Evolutionary conservation across 1,140 invertebrate genomes (phyloP).

Genomic region (Mycetomoellerius zeteki): DNA sequence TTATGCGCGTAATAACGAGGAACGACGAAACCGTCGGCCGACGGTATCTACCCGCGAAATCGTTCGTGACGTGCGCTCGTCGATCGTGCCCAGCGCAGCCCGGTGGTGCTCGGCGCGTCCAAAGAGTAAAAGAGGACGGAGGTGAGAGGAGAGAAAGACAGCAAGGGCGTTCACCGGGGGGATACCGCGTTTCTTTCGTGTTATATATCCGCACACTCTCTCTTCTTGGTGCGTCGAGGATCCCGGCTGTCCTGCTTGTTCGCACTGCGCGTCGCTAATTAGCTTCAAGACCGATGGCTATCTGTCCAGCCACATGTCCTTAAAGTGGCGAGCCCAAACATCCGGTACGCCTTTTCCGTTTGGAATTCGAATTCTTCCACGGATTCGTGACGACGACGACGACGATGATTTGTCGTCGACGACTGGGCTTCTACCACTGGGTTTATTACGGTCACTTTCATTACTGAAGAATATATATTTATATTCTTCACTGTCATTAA

Average conservation of each 20-base stretch:
- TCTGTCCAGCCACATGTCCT: conserved; percentile 80
- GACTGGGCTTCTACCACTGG: conserved; percentile 10
- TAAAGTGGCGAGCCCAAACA: conserved; percentile 80
- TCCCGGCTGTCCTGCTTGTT: conserved; percentile 74
- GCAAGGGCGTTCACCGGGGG: conserved; percentile 64
- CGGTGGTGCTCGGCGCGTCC: conserved; percentile 42
- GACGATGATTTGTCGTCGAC: not conserved
- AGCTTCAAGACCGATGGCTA: conserved; percentile 81
- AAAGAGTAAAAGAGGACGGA: conserved; percentile 10
- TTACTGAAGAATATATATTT: conserved; percentile 1
- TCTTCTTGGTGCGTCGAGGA: conserved; percentile 30
- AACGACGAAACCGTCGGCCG: conserved; percentile 74
- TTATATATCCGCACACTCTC: conserved; percentile 48
- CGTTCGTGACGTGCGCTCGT: conserved; percentile 72
- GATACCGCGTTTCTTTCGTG: conserved; percentile 60
- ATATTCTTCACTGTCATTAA: not conserved
- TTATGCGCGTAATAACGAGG: conserved; percentile 78
- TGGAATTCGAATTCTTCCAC: conserved; percentile 64
- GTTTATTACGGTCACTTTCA: not conserved
- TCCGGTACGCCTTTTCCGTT: conserved; percentile 79
- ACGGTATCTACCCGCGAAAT: conserved; percentile 73
- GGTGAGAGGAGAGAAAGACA: conserved; percentile 32
- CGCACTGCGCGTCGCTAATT: conserved; percentile 81
- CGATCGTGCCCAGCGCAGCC: conserved; percentile 61
- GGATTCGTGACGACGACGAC: conserved; percentile 25